A percentile compares a stretch with the other conserved stretches of the same genome.
Evolutionary conservation across 64 coral and sea anemone genomes (phyloP).

Genomic region (Porites australiensis): DNA sequence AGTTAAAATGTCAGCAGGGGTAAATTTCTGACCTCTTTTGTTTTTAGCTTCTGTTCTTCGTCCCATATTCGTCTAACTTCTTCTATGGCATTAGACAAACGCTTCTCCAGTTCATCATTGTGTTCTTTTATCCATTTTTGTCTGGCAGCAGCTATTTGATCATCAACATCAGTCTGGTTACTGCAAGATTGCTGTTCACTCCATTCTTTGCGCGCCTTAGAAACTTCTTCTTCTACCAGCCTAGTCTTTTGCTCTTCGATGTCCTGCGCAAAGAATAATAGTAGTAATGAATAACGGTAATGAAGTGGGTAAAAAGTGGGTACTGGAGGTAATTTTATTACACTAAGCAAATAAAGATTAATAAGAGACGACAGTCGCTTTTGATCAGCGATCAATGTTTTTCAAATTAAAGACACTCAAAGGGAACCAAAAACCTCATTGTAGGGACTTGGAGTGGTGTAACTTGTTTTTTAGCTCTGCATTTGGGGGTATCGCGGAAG

Average conservation of each 20-base stretch:
- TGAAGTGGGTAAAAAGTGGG: too few species aligned
- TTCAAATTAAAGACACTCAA: too few species aligned
- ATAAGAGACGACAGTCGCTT: too few species aligned
- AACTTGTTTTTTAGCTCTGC: too few species aligned
- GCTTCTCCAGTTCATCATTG: conserved; percentile 66
- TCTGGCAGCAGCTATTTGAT: conserved; percentile 20
- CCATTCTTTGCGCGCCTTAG: conserved; percentile 61
- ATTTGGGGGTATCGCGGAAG: too few species aligned
- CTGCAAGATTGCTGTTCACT: neutral
- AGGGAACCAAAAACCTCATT: too few species aligned
- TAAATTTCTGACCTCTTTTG: conserved; percentile 27
- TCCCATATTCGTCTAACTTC: conserved; percentile 72
- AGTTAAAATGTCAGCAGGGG: neutral
- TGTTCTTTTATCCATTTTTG: conserved; percentile 49
- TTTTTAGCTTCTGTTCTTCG: conserved; percentile 58
- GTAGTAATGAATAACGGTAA: too few species aligned
- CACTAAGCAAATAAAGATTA: too few species aligned
- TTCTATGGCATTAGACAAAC: conserved; percentile 51
- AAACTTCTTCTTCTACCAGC: conserved; percentile 26
- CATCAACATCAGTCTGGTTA: conserved; percentile 21
- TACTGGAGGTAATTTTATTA: too few species aligned
- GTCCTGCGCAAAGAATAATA: neutral
- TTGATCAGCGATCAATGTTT: too few species aligned
- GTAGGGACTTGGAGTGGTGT: too few species aligned
- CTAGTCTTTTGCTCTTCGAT: neutral